phyloP scores from a whole-genome alignment of 2,113 vertebrate genomes.

The Sapayoa aenigma region DNA sequence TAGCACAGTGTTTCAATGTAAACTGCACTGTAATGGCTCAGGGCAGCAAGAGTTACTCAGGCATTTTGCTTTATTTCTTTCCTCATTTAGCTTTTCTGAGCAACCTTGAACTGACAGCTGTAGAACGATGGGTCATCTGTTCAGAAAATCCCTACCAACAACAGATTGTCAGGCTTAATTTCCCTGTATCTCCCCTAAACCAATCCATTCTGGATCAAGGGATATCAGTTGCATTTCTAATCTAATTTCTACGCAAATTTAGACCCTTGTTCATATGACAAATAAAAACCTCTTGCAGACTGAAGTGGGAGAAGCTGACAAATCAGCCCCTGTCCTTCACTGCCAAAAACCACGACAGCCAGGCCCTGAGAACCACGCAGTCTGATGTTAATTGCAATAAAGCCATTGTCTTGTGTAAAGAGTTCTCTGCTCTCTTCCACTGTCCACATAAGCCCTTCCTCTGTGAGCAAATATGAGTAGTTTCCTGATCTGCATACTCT shows the following conservation, averaged over 20 bases:
- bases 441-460: not conserved
- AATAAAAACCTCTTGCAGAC: not conserved
- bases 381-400: not conserved
- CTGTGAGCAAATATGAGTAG: rapidly evolving
- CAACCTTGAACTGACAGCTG: not conserved
- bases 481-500: not conserved
- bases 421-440: not conserved
- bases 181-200: not conserved
- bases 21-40: not conserved
- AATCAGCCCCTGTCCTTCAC: not conserved
- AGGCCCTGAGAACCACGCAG: not conserved
- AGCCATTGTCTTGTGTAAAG: not conserved
- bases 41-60: not conserved
- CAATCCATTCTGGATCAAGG: not conserved
- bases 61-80: rapidly evolving
- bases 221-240: not conserved
- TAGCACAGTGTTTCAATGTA: not conserved
- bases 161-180: not conserved
- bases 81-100: not conserved
- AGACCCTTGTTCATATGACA: not conserved
- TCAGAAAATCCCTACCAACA: not conserved
- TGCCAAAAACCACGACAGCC: rapidly evolving
- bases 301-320: not conserved
- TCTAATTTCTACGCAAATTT: not conserved
- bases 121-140: not conserved